phyloP scores from a whole-genome alignment of 1,140 invertebrate genomes.

The Neodiprion lecontei region DNA sequence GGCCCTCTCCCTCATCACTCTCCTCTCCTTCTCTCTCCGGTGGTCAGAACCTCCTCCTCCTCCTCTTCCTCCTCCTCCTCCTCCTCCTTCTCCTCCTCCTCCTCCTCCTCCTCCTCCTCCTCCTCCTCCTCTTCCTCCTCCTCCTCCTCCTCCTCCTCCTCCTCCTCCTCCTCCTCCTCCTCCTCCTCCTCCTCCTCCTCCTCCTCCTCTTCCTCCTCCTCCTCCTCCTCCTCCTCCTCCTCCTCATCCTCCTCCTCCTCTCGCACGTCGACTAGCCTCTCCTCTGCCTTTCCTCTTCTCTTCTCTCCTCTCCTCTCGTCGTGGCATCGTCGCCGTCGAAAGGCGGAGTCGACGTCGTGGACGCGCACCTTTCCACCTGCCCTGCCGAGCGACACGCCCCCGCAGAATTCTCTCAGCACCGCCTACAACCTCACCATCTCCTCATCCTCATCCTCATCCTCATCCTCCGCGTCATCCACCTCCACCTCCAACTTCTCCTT shows the following conservation, averaged over 20 bases:
- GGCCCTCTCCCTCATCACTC: too few species aligned
- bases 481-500: not conserved
- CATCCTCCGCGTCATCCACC: conserved; percentile 22
- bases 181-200: not conserved
- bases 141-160: not conserved
- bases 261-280: not conserved
- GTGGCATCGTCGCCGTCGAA: conserved; percentile 9
- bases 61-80: not conserved
- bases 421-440: conserved; percentile 39
- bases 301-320: not conserved
- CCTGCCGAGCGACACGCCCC: conserved; percentile 57
- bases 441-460: conserved; percentile 15
- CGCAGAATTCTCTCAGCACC: conserved; percentile 50
- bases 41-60: too few species aligned
- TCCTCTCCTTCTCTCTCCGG: not conserved
- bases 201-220: not conserved
- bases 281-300: not conserved
- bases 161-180: too few species aligned
- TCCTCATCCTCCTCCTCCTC: not conserved
- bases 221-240: not conserved
- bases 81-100: not conserved
- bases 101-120: not conserved
- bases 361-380: conserved; percentile 61
- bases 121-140: not conserved
- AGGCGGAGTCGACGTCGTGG: conserved; percentile 40